Evolutionary conservation across 2,797 vertebrate genomes (phyloP).

Genomic region (Botia almorhae): DNA sequence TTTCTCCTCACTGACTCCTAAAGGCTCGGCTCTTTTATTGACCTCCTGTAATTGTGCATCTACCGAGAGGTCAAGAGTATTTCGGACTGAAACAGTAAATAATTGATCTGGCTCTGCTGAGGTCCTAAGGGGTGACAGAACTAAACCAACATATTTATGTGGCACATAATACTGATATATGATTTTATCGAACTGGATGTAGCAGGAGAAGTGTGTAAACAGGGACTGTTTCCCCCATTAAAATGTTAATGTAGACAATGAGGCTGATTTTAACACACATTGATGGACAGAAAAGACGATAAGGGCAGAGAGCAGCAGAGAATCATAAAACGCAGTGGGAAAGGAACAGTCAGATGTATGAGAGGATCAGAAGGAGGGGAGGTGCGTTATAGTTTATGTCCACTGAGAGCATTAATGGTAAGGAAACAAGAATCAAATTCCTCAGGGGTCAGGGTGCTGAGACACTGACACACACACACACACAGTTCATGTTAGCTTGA

Average conservation of each 20-base stretch:
- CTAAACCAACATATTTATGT: constrained; percentile 52
- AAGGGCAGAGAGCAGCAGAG: constrained; percentile 15
- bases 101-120: constrained; percentile 52
- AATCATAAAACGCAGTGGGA: not conserved
- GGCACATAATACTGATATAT: constrained; percentile 45
- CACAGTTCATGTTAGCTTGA: not conserved
- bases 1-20: constrained; percentile 12
- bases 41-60: constrained; percentile 40
- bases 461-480: constrained; percentile 9
- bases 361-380: not conserved
- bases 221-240: constrained; percentile 4
- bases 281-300: constrained; percentile 1
- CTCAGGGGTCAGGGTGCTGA: constrained; percentile 21
- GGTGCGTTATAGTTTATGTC: constrained; percentile 3
- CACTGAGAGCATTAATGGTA: constrained; percentile 19
- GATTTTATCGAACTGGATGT: constrained; percentile 35
- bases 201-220: constrained; percentile 14
- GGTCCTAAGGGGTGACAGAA: constrained; percentile 17
- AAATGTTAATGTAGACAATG: constrained; percentile 43
- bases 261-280: constrained; percentile 43
- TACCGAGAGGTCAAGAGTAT: constrained; percentile 54
- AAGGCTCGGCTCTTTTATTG: constrained; percentile 49
- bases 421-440: constrained; percentile 28
- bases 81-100: constrained; percentile 60
- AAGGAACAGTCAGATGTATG: constrained; percentile 9